Evolutionary conservation across 2,113 vertebrate genomes (phyloP).

Genomic region (Spea bombifrons): DNA sequence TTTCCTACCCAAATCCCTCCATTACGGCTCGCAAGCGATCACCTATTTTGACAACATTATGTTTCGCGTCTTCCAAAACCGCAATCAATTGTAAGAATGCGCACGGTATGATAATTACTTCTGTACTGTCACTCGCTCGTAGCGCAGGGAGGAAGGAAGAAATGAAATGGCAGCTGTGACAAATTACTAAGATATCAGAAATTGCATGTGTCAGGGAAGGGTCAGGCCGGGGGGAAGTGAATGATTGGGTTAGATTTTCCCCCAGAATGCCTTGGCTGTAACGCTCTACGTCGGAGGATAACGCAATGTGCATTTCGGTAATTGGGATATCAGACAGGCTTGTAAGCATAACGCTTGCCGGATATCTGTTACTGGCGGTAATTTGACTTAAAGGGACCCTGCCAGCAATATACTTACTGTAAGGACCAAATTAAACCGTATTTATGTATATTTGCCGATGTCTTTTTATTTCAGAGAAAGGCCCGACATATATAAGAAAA

Average conservation of each 20-base stretch:
- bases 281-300: too few relatives aligned
- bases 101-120: slow-evolving; percentile 56
- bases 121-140: slow-evolving; percentile 49
- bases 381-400: too few relatives aligned
- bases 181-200: slow-evolving; percentile 58
- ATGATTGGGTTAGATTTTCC: slow-evolving; percentile 51
- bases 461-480: too few relatives aligned
- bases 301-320: too few relatives aligned
- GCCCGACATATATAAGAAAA: too few relatives aligned
- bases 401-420: too few relatives aligned
- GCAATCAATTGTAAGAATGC: slow-evolving; percentile 50
- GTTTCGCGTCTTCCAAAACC: slow-evolving; percentile 48
- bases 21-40: not conserved
- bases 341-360: too few relatives aligned
- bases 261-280: slow-evolving; percentile 44
- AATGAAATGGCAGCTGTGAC: slow-evolving; percentile 48
- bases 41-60: slow-evolving; percentile 51
- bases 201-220: slow-evolving; percentile 56
- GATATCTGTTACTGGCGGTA: too few relatives aligned
- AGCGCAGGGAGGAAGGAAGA: slow-evolving; percentile 51
- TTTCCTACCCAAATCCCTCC: not conserved
- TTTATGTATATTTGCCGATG: too few relatives aligned
- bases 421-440: too few relatives aligned
- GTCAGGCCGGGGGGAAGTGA: slow-evolving; percentile 46
- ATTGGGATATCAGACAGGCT: too few relatives aligned